Conservation (phyloP, 1,140 invertebrate species). For the Melipona quadrifasciata region DNA sequence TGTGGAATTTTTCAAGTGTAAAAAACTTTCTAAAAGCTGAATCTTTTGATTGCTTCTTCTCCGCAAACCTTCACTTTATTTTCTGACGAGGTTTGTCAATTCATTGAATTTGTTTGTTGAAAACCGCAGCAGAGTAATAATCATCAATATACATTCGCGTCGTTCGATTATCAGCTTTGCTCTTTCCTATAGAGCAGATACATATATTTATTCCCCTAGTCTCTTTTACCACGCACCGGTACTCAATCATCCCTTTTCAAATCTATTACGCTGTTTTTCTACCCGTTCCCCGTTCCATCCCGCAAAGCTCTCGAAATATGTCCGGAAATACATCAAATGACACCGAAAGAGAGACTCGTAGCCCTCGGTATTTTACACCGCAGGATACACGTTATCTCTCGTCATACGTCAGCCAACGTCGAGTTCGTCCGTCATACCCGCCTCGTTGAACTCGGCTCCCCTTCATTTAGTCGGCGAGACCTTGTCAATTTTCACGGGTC, state of each 20-base stretch:
- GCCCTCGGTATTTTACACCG: not conserved
- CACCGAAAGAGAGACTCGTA: not conserved
- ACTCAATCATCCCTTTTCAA: not conserved
- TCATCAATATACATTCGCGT: not conserved
- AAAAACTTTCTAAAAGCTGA: not conserved
- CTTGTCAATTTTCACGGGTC: not conserved
- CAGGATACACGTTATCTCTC: not conserved
- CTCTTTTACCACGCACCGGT: not conserved
- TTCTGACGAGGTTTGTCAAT: too few relatives aligned
- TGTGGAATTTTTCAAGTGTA: too few relatives aligned
- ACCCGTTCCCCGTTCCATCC: not conserved
- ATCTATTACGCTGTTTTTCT: not conserved
- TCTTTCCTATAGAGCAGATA: not conserved
- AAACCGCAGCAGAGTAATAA: not conserved
- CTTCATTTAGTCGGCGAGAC: not conserved
- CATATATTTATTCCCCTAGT: too few relatives aligned
- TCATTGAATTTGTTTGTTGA: not conserved
- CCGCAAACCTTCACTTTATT: not conserved
- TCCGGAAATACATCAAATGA: not conserved
- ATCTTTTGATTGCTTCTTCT: not conserved
- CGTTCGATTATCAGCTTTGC: not conserved
- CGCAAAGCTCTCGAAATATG: not conserved
- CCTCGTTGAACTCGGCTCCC: not conserved
- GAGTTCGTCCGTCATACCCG: conserved; percentile 8
- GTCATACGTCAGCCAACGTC: not conserved